phyloP scores from a whole-genome alignment of 2,888 invertebrate genomes.

The Lottia scabra region DNA sequence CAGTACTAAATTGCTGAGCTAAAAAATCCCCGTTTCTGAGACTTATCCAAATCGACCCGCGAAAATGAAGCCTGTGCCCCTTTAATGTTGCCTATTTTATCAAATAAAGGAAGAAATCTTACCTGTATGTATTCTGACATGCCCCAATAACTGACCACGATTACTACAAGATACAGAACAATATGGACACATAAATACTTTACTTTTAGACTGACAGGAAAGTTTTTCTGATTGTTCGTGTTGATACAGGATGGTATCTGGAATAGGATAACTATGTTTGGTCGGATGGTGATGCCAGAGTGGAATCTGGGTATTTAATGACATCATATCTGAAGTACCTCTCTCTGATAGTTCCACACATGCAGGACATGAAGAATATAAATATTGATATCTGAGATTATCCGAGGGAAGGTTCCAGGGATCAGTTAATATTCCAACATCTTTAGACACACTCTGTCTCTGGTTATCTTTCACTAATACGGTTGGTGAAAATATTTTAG shows the following conservation, averaged over 20 bases:
- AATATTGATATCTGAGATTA: not conserved
- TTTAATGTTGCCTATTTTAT: too few relatives aligned
- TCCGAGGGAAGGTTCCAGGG: not conserved
- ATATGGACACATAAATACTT: slow-evolving; percentile 21
- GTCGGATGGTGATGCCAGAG: not conserved
- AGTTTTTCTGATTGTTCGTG: not conserved
- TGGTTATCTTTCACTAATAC: slow-evolving; percentile 11
- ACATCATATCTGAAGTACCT: not conserved
- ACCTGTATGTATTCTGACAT: slow-evolving; percentile 31
- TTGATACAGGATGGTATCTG: not conserved
- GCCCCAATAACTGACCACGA: slow-evolving; percentile 27
- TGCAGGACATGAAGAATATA: not conserved
- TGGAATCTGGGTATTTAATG: not conserved
- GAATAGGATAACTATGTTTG: not conserved
- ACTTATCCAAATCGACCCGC: too few relatives aligned
- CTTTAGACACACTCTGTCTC: not conserved
- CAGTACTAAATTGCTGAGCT: too few relatives aligned
- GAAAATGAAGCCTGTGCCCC: too few relatives aligned
- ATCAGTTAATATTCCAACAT: not conserved
- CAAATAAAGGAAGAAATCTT: not conserved
- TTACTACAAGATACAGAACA: slow-evolving; percentile 28
- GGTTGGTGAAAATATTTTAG: slow-evolving; percentile 15
- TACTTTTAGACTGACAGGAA: not conserved
- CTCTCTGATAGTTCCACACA: not conserved
- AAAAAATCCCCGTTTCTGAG: too few relatives aligned